phyloP scores from a whole-genome alignment of 2,888 invertebrate genomes.

The Agriotes lineatus region DNA sequence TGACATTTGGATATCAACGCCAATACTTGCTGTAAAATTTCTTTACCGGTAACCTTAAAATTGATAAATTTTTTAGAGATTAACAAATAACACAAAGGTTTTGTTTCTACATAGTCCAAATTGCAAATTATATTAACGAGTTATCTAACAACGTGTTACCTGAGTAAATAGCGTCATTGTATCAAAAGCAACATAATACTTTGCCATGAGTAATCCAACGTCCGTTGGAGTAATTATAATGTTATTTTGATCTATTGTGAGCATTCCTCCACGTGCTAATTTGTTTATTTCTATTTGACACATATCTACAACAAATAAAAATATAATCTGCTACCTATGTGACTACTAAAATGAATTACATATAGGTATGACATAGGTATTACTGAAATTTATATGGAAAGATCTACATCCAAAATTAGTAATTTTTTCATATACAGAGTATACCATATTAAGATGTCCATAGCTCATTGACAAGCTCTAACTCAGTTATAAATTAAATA shows the following conservation, averaged over 20 bases:
- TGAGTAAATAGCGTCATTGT: constrained; percentile 80
- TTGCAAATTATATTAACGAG: too few species aligned
- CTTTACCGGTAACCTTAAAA: constrained; percentile 74
- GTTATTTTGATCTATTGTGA: constrained; percentile 70
- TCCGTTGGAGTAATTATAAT: constrained; percentile 73
- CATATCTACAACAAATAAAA: constrained; percentile 68
- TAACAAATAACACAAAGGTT: too few species aligned
- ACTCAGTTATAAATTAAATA: too few species aligned
- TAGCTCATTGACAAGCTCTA: too few species aligned
- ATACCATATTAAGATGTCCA: too few species aligned
- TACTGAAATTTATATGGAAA: too few species aligned
- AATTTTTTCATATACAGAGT: too few species aligned
- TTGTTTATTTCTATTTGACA: constrained; percentile 79
- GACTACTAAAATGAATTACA: too few species aligned
- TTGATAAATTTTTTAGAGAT: too few species aligned
- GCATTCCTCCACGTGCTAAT: constrained; percentile 73
- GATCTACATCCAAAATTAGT: too few species aligned
- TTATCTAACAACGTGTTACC: constrained; percentile 74
- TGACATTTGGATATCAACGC: constrained; percentile 72
- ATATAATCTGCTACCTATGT: not conserved
- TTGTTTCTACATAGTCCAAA: too few species aligned
- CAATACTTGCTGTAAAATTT: constrained; percentile 70
- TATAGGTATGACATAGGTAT: too few species aligned
- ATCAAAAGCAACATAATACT: constrained; percentile 77
- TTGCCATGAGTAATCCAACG: constrained; percentile 79